A percentile compares a stretch with the other conserved stretches of the same genome.
phyloP scores from a whole-genome alignment of 2,888 invertebrate genomes.

The Odontocerum albicorne region DNA sequence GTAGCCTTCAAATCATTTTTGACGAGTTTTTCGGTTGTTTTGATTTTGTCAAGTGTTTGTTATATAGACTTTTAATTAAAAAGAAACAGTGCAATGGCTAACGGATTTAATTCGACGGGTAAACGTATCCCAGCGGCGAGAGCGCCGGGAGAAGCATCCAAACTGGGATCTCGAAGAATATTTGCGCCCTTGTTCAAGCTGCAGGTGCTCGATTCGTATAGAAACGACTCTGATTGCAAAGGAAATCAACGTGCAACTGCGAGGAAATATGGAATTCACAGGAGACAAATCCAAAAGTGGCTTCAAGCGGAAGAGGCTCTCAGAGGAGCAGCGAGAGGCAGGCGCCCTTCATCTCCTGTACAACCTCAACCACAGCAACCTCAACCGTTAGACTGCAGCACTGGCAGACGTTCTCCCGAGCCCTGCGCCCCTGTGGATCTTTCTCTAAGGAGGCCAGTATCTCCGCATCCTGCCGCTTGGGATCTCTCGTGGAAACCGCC shows the following conservation, averaged over 20 bases:
- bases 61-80: slow-evolving; percentile 9
- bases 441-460: slow-evolving; percentile 41
- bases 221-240: slow-evolving; percentile 83
- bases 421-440: slow-evolving; percentile 40
- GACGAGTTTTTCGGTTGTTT: slow-evolving; percentile 30
- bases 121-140: slow-evolving; percentile 45
- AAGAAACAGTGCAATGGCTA: slow-evolving; percentile 53
- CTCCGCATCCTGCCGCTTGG: slow-evolving; percentile 40
- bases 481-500: slow-evolving; percentile 39
- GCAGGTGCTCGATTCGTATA: slow-evolving; percentile 85
- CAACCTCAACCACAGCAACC: slow-evolving; percentile 48
- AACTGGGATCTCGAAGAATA: slow-evolving; percentile 82
- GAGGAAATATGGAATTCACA: slow-evolving; percentile 86
- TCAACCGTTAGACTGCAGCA: slow-evolving; percentile 41
- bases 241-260: slow-evolving; percentile 90
- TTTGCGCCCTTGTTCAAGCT: slow-evolving; percentile 89
- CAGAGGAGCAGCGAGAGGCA: slow-evolving; percentile 66
- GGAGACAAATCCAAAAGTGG: slow-evolving; percentile 91
- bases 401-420: slow-evolving; percentile 48
- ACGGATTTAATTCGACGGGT: slow-evolving; percentile 58
- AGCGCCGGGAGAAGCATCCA: slow-evolving; percentile 43
- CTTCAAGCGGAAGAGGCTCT: slow-evolving; percentile 81
- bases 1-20: slow-evolving; percentile 50
- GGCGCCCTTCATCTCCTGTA: slow-evolving; percentile 51
- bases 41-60: slow-evolving; percentile 35